Percentiles rank a stretch among this genome's conserved stretches.
These are phyloP conservation scores for Stichopus chloronotus DNA, from an alignment of 35 echinoderm and acorn worm genomes.

Conservation along the genomic window DNA sequence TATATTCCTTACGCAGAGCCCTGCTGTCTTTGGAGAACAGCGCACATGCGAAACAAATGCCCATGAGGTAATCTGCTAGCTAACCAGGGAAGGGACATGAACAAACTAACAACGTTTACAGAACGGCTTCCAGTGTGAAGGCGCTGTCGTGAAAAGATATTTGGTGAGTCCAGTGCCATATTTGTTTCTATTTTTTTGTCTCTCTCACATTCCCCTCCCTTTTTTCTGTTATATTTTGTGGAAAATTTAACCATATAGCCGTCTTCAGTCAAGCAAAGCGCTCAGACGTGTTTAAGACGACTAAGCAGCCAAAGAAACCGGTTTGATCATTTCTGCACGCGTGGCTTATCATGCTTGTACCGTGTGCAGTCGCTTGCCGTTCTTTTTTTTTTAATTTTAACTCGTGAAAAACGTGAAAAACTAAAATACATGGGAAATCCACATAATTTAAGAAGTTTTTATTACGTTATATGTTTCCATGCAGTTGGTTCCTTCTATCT, in stretches of 20 bases:
- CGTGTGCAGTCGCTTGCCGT: neutral
- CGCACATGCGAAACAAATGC: too few species aligned
- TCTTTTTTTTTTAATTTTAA: constrained; percentile 12
- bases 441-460: constrained; percentile 9
- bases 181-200: neutral
- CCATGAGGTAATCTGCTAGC: too few species aligned
- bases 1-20: too few species aligned
- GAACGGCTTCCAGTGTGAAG: too few species aligned
- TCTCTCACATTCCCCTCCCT: neutral
- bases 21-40: too few species aligned
- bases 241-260: neutral
- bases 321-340: constrained; percentile 40
- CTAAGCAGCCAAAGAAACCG: neutral
- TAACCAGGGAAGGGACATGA: too few species aligned
- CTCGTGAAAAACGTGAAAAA: constrained; percentile 7
- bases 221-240: neutral
- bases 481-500: constrained; percentile 20
- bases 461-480: neutral
- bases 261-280: neutral
- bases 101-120: too few species aligned
- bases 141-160: neutral
- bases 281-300: constrained; percentile 15
- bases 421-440: neutral
- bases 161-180: neutral
- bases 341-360: constrained; percentile 29